A percentile compares a stretch with the other conserved stretches of the same genome.
Evolutionary conservation across 2,888 invertebrate species (phyloP).

Genomic region (Drosophila kambysellisi): DNA sequence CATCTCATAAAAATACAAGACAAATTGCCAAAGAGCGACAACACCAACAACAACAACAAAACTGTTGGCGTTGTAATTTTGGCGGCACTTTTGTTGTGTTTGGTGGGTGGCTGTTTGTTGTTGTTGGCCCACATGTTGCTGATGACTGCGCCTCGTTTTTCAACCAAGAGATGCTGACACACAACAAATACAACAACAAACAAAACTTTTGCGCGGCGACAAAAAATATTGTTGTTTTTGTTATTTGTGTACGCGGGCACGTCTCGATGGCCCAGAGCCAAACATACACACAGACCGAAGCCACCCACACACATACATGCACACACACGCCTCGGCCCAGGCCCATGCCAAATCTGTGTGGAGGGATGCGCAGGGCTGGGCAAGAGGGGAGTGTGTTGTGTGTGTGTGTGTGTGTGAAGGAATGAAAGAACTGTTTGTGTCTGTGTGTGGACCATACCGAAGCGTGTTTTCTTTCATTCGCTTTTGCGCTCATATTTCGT

Average conservation of each 20-base stretch:
- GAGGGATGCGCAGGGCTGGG: conserved; percentile 13
- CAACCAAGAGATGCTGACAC: conserved; percentile 45
- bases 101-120: conserved; percentile 50
- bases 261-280: conserved; percentile 74
- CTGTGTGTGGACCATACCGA: conserved; percentile 27
- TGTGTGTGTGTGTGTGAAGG: conserved; percentile 29
- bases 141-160: conserved; percentile 49
- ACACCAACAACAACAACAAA: conserved; percentile 9
- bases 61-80: conserved; percentile 44
- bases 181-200: conserved; percentile 23
- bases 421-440: conserved; percentile 31
- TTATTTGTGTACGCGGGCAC: conserved; percentile 54
- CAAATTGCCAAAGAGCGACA: conserved; percentile 46
- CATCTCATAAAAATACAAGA: conserved; percentile 53
- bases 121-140: conserved; percentile 60
- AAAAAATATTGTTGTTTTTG: conserved; percentile 37
- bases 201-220: conserved; percentile 54
- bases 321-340: conserved; percentile 27
- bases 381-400: conserved; percentile 4
- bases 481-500: conserved; percentile 76
- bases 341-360: conserved; percentile 29
- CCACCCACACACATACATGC: conserved; percentile 47
- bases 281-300: conserved; percentile 29
- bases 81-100: conserved; percentile 66
- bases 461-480: conserved; percentile 59